Percentiles rank a stretch among this genome's conserved stretches.
phyloP scores from a whole-genome alignment of 2,797 vertebrate genomes.

The Etheostoma nigrum region DNA sequence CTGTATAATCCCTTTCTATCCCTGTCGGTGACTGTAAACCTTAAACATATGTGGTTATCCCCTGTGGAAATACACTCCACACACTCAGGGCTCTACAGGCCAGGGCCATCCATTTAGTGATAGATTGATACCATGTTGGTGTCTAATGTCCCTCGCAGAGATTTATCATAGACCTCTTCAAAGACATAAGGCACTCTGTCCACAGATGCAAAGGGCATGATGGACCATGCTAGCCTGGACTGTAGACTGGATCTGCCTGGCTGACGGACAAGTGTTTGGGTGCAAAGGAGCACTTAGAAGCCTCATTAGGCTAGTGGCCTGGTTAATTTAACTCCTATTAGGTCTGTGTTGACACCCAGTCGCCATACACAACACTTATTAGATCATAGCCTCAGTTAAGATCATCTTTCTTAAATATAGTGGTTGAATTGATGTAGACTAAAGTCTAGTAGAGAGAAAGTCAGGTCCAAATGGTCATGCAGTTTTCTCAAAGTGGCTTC shows the following conservation, averaged over 20 bases:
- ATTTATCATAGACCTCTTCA: slow-evolving; percentile 34
- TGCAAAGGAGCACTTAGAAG: slow-evolving; percentile 20
- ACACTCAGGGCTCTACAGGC: neutral
- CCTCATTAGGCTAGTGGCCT: slow-evolving; percentile 31
- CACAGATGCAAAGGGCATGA: slow-evolving; percentile 30
- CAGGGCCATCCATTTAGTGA: slow-evolving; percentile 23
- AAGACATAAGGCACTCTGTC: slow-evolving; percentile 26
- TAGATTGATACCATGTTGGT: slow-evolving; percentile 29
- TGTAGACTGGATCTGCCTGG: slow-evolving; percentile 27
- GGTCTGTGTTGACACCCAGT: slow-evolving; percentile 42
- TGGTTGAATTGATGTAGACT: neutral
- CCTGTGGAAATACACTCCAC: slow-evolving; percentile 13
- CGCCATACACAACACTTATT: slow-evolving; percentile 11
- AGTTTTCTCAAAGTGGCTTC: neutral
- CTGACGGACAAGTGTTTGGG: slow-evolving; percentile 41
- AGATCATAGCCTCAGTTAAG: slow-evolving; percentile 17
- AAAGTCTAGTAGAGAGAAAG: neutral
- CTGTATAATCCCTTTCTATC: slow-evolving; percentile 4
- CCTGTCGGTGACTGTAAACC: slow-evolving; percentile 3
- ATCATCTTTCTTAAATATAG: neutral
- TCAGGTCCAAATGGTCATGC: neutral
- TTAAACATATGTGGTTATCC: slow-evolving; percentile 19
- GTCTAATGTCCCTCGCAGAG: slow-evolving; percentile 32
- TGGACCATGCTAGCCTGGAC: neutral
- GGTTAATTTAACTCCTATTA: slow-evolving; percentile 52